Percentiles rank a stretch among this genome's conserved stretches.
These are phyloP conservation scores for Nesoenas mayeri DNA, from an alignment of 2,113 vertebrate species.

Conservation along the genomic window DNA sequence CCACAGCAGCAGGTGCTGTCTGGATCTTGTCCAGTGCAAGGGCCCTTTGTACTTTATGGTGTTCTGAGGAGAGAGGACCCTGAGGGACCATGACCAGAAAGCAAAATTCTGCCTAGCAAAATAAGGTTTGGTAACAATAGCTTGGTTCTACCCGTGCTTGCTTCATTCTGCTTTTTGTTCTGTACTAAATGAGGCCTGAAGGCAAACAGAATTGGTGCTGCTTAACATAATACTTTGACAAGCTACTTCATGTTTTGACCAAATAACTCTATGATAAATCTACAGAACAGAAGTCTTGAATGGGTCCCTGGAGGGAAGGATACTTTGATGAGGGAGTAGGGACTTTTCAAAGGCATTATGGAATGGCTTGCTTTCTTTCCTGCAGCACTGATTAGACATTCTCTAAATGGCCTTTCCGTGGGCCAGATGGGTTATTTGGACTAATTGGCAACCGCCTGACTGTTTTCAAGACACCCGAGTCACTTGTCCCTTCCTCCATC, in stretches of 20 bases:
- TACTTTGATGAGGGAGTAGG: not conserved
- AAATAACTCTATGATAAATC: slow-evolving; percentile 21
- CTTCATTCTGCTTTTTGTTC: not conserved
- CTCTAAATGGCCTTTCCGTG: not conserved
- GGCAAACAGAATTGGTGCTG: not conserved
- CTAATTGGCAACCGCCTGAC: not conserved
- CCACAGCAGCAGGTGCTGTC: not conserved
- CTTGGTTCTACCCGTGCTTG: not conserved
- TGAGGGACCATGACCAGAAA: not conserved
- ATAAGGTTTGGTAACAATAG: not conserved
- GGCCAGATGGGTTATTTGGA: slow-evolving; percentile 44
- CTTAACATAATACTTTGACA: not conserved
- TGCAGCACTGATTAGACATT: not conserved
- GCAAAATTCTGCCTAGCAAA: not conserved
- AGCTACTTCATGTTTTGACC: slow-evolving; percentile 22
- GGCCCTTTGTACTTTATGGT: not conserved
- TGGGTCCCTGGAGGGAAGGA: not conserved
- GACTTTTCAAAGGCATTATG: not conserved
- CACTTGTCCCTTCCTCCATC: slow-evolving; percentile 5
- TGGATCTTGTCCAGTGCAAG: not conserved
- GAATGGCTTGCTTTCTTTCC: not conserved
- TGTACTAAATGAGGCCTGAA: not conserved
- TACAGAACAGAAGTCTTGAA: not conserved
- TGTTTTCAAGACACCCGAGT: slow-evolving; percentile 17
- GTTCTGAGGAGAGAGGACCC: not conserved